A percentile compares a stretch with the other conserved stretches of the same genome.
phyloP scores from a whole-genome alignment of 2,888 invertebrate genomes.

The Lycophotia porphyrea region DNA sequence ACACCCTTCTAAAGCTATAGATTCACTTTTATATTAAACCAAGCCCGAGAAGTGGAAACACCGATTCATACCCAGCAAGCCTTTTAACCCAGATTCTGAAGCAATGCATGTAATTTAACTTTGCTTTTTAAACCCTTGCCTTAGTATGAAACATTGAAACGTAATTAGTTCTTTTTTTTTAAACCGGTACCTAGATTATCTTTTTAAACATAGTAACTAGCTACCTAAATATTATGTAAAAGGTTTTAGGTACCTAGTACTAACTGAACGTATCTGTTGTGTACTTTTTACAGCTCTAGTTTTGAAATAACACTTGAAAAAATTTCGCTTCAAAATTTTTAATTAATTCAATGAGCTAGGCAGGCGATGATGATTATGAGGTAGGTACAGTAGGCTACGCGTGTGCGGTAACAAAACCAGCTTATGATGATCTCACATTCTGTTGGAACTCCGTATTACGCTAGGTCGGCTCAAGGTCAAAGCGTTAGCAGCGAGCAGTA shows the following conservation, averaged over 20 bases:
- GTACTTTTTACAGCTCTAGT: not conserved
- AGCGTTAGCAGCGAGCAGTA: not conserved
- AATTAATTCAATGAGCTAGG: too few species aligned
- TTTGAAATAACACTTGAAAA: not conserved
- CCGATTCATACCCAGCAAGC: slow-evolving; percentile 32
- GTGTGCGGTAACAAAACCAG: not conserved
- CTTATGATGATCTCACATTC: not conserved
- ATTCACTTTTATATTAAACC: slow-evolving; percentile 15
- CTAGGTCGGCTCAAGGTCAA: not conserved
- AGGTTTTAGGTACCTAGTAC: not conserved
- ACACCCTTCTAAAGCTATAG: not conserved
- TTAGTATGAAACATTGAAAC: not conserved
- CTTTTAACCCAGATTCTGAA: slow-evolving; percentile 49
- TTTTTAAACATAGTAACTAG: not conserved
- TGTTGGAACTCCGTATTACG: not conserved
- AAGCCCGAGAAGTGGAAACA: slow-evolving; percentile 15
- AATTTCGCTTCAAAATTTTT: not conserved
- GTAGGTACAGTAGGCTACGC: not conserved
- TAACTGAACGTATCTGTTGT: not conserved
- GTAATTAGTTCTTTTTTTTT: slow-evolving; percentile 20
- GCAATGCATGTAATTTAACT: slow-evolving; percentile 29
- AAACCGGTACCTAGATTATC: not conserved
- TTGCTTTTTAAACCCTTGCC: slow-evolving; percentile 14
- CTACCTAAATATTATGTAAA: not conserved
- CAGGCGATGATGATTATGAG: too few species aligned